Percentiles rank a stretch among this genome's conserved stretches.
Evolutionary conservation across 1,140 invertebrate species (phyloP).

Genomic region (Musca domestica): DNA sequence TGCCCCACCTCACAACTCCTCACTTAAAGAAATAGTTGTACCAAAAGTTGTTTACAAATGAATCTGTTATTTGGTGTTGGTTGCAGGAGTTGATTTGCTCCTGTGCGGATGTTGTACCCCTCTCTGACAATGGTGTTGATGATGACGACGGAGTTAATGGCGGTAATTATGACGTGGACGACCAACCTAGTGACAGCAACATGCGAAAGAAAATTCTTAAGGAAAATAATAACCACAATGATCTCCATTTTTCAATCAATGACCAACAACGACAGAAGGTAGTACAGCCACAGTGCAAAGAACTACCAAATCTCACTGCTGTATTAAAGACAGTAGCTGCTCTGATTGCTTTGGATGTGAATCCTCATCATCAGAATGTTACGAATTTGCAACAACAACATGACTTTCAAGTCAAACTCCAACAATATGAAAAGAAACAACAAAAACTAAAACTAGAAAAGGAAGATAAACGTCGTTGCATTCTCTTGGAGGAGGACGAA

Average conservation of each 20-base stretch:
- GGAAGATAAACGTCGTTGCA: not conserved
- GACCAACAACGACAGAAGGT: not conserved
- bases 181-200: conserved; percentile 36
- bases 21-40: not conserved
- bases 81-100: conserved; percentile 76
- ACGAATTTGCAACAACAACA: conserved; percentile 44
- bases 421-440: conserved; percentile 17
- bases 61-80: conserved; percentile 59
- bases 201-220: conserved; percentile 29
- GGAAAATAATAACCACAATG: conserved; percentile 30
- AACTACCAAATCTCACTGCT: conserved; percentile 45
- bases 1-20: conserved; percentile 2
- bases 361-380: conserved; percentile 52
- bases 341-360: conserved; percentile 47
- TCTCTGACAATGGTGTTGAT: conserved; percentile 39
- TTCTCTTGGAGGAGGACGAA: conserved; percentile 8
- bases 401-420: conserved; percentile 35
- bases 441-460: not conserved
- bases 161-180: conserved; percentile 23
- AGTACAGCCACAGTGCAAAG: conserved; percentile 9
- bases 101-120: conserved; percentile 67
- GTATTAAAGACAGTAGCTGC: conserved; percentile 47
- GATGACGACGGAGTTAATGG: conserved; percentile 29
- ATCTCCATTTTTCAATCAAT: not conserved
- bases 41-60: conserved; percentile 21